Evolutionary conservation across 2,113 vertebrate genomes (phyloP).

Genomic region (Anseranas semipalmata): DNA sequence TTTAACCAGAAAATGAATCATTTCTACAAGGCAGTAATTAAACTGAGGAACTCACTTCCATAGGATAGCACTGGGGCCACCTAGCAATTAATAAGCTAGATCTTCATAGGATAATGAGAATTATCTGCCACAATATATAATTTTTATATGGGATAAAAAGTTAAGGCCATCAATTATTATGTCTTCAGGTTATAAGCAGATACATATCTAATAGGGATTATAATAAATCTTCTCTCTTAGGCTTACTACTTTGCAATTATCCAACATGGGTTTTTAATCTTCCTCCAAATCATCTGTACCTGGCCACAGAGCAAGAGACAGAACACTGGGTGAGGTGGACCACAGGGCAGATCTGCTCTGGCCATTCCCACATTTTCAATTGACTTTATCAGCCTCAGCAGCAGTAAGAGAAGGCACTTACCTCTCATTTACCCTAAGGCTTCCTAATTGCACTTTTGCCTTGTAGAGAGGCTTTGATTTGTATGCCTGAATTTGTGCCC

Average conservation of each 20-base stretch:
- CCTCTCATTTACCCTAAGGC: slow-evolving; percentile 17
- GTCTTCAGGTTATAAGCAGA: background rate
- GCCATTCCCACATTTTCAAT: background rate
- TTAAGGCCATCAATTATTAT: background rate
- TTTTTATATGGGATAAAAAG: slow-evolving; percentile 6
- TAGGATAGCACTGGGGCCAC: background rate
- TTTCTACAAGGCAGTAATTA: background rate
- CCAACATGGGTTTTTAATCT: background rate
- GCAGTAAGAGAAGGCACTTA: slow-evolving; percentile 28
- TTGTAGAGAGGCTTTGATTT: slow-evolving; percentile 10
- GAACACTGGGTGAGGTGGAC: background rate
- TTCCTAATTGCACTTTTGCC: slow-evolving; percentile 17
- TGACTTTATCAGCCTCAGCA: slow-evolving; percentile 14
- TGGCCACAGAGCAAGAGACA: background rate
- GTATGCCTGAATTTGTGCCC: background rate
- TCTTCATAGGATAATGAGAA: background rate
- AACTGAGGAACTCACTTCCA: slow-evolving; percentile 15
- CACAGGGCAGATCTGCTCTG: background rate
- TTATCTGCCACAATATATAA: background rate
- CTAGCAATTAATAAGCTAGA: background rate
- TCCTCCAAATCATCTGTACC: background rate
- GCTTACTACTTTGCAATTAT: slow-evolving; percentile 39
- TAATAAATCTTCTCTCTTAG: background rate
- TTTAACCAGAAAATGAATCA: slow-evolving; percentile 7
- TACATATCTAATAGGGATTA: background rate